phyloP scores from a whole-genome alignment of 2,888 invertebrate genomes.

The Stenurella melanura region DNA sequence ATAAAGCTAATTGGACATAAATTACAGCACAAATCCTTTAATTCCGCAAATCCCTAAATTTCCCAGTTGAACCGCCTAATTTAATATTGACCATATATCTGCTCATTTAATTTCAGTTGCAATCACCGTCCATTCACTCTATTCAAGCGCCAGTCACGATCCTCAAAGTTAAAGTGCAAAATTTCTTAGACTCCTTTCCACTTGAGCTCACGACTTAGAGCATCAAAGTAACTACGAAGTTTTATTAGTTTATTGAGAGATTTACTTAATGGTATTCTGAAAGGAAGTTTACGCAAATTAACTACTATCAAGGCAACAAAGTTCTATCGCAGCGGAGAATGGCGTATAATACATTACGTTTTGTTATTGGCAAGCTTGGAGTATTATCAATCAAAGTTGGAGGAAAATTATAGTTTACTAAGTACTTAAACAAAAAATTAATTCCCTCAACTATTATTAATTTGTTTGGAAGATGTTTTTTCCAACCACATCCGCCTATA shows the following conservation, averaged over 20 bases:
- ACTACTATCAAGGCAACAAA: slow-evolving; percentile 13
- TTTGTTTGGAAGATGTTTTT: no score
- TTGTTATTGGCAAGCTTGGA: not conserved
- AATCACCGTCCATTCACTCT: not conserved
- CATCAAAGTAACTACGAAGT: slow-evolving; percentile 26
- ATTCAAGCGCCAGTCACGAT: not conserved
- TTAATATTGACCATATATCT: slow-evolving; percentile 5
- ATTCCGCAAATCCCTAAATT: slow-evolving; percentile 14
- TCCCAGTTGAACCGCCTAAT: not conserved
- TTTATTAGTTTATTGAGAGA: slow-evolving; percentile 34
- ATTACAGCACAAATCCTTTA: not conserved
- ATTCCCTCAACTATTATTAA: no score
- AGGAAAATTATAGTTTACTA: not conserved
- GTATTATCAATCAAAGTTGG: slow-evolving; percentile 6
- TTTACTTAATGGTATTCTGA: slow-evolving; percentile 14
- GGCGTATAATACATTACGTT: slow-evolving; percentile 9
- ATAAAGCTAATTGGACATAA: slow-evolving; percentile 4
- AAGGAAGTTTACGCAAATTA: slow-evolving; percentile 22
- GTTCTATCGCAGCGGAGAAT: not conserved
- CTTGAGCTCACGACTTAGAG: not conserved
- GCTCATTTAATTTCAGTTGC: slow-evolving; percentile 7
- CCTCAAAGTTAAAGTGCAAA: slow-evolving; percentile 2
- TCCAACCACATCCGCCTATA: no score
- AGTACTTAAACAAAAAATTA: no score
- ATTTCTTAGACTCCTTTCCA: slow-evolving; percentile 9